Percentiles rank a stretch among this genome's conserved stretches.
Conservation (phyloP, 2,888 invertebrate genomes). For the Lasioglossum pauxillum region DNA sequence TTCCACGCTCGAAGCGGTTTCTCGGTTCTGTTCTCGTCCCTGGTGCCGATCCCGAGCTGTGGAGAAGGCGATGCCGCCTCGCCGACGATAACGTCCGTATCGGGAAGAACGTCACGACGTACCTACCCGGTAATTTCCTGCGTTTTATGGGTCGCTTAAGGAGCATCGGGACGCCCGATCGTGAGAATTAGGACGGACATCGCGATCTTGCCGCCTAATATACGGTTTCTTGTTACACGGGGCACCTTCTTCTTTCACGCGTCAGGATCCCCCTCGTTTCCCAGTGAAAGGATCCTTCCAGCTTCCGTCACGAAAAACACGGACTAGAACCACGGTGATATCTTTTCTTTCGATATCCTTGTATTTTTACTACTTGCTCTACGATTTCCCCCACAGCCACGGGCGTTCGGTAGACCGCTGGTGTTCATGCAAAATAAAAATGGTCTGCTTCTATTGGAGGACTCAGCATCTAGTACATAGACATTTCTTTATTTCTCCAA, state of each 20-base stretch:
- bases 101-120: constrained; percentile 72
- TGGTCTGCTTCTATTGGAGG: too few relatives aligned
- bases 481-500: too few relatives aligned
- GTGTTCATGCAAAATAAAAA: not conserved
- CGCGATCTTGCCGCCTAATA: constrained; percentile 52
- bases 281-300: not conserved
- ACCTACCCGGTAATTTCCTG: constrained; percentile 82
- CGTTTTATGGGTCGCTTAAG: constrained; percentile 80
- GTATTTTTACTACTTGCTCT: not conserved
- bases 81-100: constrained; percentile 71
- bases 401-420: not conserved
- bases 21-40: constrained; percentile 1
- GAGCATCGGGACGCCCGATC: constrained; percentile 75
- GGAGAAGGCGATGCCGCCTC: constrained; percentile 48
- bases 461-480: too few relatives aligned
- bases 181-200: constrained; percentile 79
- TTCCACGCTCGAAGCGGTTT: not conserved
- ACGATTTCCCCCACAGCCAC: not conserved
- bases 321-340: not conserved
- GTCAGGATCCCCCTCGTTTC: not conserved
- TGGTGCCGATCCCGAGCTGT: not conserved
- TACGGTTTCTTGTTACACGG: constrained; percentile 23
- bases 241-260: not conserved
- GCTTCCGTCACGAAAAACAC: not conserved
- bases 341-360: not conserved